Conservation (phyloP, 2,888 invertebrate genomes). For the Drosophila tanythrix region DNA sequence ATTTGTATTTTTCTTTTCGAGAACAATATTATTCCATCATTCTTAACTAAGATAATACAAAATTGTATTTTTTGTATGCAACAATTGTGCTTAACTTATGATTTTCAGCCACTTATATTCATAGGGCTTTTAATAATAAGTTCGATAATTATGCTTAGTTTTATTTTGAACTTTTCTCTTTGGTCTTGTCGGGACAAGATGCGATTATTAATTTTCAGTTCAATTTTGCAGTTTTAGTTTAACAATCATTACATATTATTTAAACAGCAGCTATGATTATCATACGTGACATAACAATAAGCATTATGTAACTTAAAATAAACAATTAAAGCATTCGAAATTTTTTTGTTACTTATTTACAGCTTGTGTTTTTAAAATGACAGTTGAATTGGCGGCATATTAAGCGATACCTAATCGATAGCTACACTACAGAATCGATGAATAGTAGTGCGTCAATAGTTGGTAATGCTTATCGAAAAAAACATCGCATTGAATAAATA, state of each 20-base stretch:
- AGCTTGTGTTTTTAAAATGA: slow-evolving; percentile 24
- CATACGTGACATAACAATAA: slow-evolving; percentile 74
- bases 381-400: slow-evolving; percentile 2
- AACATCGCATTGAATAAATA: slow-evolving; percentile 1
- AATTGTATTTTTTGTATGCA: not conserved
- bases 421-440: slow-evolving; percentile 4
- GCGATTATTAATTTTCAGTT: slow-evolving; percentile 4
- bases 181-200: slow-evolving; percentile 2
- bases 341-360: not conserved
- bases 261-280: slow-evolving; percentile 64
- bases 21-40: not conserved
- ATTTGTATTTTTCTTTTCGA: not conserved
- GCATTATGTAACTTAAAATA: slow-evolving; percentile 70
- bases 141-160: slow-evolving; percentile 16
- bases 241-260: slow-evolving; percentile 42
- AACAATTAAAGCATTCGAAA: slow-evolving; percentile 35
- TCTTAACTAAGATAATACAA: not conserved
- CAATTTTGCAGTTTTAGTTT: slow-evolving; percentile 37
- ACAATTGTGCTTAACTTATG: not conserved
- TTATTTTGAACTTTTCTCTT: slow-evolving; percentile 1
- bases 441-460: not conserved
- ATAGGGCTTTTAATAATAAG: slow-evolving; percentile 30
- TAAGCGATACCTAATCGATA: slow-evolving; percentile 13
- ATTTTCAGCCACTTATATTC: not conserved
- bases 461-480: slow-evolving; percentile 13